These are phyloP conservation scores for Myathropa florea DNA, from an alignment of 2,888 invertebrate species.

Conservation along the genomic window DNA sequence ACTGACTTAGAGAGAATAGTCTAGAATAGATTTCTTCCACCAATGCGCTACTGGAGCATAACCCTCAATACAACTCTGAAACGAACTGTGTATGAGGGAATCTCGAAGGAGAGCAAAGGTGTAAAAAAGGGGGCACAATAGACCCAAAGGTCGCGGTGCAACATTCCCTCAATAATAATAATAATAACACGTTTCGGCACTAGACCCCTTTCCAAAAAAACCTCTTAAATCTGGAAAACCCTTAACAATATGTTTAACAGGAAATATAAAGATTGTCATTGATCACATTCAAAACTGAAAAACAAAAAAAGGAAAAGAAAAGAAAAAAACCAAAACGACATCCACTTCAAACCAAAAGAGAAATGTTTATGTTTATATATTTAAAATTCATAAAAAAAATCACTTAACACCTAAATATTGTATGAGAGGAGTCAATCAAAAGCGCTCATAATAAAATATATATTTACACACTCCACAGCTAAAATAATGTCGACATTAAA, in stretches of 20 bases:
- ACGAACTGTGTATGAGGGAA: too few relatives aligned
- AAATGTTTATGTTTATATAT: constrained; percentile 38
- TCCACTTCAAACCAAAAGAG: constrained; percentile 58
- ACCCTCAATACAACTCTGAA: too few relatives aligned
- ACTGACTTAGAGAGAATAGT: too few relatives aligned
- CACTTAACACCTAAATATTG: constrained; percentile 44
- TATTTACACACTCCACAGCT: constrained; percentile 59
- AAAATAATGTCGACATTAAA: constrained; percentile 56
- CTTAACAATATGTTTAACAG: not conserved
- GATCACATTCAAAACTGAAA: constrained; percentile 13
- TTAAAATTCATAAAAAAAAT: constrained; percentile 52
- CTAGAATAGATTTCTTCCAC: too few relatives aligned
- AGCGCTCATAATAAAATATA: constrained; percentile 28
- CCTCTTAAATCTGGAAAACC: not conserved
- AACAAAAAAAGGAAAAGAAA: constrained; percentile 5
- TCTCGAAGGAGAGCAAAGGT: too few relatives aligned
- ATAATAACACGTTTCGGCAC: too few relatives aligned
- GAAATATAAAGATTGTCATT: constrained; percentile 58
- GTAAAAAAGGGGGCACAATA: too few relatives aligned
- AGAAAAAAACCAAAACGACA: constrained; percentile 23
- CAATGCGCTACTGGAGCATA: too few relatives aligned
- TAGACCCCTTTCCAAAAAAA: too few relatives aligned
- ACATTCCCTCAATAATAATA: too few relatives aligned
- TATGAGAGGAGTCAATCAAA: constrained; percentile 57
- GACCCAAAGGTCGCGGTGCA: too few relatives aligned